A percentile compares a stretch with the other conserved stretches of the same genome.
Conservation (phyloP, 2,797 vertebrate species). For the Meda fulgida region DNA sequence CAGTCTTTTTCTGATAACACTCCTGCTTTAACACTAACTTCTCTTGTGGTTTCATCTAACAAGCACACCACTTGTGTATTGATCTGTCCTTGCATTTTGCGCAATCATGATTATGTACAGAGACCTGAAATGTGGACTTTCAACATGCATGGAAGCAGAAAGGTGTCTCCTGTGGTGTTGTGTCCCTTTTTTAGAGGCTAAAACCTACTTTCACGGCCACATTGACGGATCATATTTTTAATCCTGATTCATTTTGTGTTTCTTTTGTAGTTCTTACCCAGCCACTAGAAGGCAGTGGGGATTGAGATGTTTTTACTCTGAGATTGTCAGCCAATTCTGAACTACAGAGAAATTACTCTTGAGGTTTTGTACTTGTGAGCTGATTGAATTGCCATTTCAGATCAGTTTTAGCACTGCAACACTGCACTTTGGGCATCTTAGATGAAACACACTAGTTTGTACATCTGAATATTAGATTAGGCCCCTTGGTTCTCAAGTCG, state of each 20-base stretch:
- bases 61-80: slow-evolving; percentile 37
- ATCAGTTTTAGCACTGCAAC: slow-evolving; percentile 9
- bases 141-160: slow-evolving; percentile 4
- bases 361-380: slow-evolving; percentile 11
- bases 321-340: slow-evolving; percentile 18
- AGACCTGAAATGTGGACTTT: slow-evolving; percentile 51
- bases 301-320: slow-evolving; percentile 41
- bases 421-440: background rate
- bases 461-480: slow-evolving; percentile 36
- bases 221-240: background rate
- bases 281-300: slow-evolving; percentile 28
- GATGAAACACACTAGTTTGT: background rate
- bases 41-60: slow-evolving; percentile 2
- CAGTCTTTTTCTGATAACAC: background rate
- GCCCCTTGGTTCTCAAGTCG: background rate
- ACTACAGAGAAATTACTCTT: slow-evolving; percentile 5
- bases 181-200: background rate
- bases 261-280: slow-evolving; percentile 24
- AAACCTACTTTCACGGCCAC: background rate
- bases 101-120: slow-evolving; percentile 42
- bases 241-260: background rate
- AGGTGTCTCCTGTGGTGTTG: background rate
- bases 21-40: background rate
- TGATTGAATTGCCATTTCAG: slow-evolving; percentile 7
- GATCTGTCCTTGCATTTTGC: slow-evolving; percentile 24